Percentiles rank a stretch among this genome's conserved stretches.
These are phyloP conservation scores for Diabrotica undecimpunctata DNA, from an alignment of 1,140 invertebrate species.

Conservation along the genomic window DNA sequence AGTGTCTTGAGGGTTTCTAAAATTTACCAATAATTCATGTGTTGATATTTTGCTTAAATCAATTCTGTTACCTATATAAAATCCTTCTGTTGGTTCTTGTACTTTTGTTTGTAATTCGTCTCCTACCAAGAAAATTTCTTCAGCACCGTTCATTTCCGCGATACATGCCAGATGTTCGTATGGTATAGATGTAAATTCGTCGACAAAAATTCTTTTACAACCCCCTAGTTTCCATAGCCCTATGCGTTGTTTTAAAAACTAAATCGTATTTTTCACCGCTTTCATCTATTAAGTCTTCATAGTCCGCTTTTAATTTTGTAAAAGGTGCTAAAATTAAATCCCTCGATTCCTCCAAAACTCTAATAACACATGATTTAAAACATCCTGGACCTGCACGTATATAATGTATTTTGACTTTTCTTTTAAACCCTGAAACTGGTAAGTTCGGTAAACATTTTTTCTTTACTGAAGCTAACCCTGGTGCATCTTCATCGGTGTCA, in stretches of 20 bases:
- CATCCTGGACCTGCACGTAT: not conserved
- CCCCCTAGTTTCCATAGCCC: constrained; percentile 10
- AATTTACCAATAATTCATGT: constrained; percentile 10
- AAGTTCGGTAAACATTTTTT: not conserved
- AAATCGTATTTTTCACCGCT: constrained; percentile 2
- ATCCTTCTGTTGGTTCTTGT: not conserved
- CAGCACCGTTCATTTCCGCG: constrained; percentile 12
- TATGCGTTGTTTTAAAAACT: constrained; percentile 14
- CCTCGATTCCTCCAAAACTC: not conserved
- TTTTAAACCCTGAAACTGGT: not conserved
- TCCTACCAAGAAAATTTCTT: constrained; percentile 15
- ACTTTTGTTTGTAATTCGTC: not conserved
- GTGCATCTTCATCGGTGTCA: not conserved
- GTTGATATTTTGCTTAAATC: not conserved
- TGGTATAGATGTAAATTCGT: constrained; percentile 10
- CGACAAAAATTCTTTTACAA: constrained; percentile 10
- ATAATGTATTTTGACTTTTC: not conserved
- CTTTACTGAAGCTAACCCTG: not conserved
- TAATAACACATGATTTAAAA: not conserved
- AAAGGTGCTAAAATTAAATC: constrained; percentile 3
- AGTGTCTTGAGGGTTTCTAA: constrained; percentile 9
- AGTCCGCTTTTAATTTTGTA: constrained; percentile 9
- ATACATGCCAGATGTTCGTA: constrained; percentile 10
- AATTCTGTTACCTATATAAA: constrained; percentile 11
- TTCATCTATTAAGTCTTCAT: constrained; percentile 1